These are phyloP conservation scores for Napeogenes inachia DNA, from an alignment of 2,888 invertebrate genomes.

Conservation along the genomic window DNA sequence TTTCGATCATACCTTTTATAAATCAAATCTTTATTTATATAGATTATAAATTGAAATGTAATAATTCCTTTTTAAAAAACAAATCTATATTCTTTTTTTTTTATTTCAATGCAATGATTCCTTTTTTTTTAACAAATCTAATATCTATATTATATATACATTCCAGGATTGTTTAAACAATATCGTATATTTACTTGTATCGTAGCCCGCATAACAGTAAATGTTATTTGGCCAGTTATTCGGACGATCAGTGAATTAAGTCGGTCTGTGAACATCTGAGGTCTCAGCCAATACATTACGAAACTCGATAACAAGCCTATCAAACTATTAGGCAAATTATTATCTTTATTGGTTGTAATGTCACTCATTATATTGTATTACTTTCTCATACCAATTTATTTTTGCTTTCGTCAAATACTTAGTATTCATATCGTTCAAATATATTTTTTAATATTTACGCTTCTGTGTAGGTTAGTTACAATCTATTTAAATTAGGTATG, in stretches of 20 bases:
- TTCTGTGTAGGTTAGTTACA: no score
- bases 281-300: slow-evolving; percentile 16
- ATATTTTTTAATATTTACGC: no score
- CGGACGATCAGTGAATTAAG: slow-evolving; percentile 19
- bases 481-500: no score
- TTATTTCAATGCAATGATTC: no score
- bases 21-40: no score
- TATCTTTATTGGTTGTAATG: slow-evolving; percentile 25
- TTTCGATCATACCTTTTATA: no score
- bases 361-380: slow-evolving; percentile 4
- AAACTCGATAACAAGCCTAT: slow-evolving; percentile 24
- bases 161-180: background rate
- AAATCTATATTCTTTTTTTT: no score
- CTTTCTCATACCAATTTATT: slow-evolving; percentile 1
- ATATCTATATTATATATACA: no score
- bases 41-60: no score
- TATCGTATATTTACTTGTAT: background rate
- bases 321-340: slow-evolving; percentile 27
- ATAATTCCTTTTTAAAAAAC: no score
- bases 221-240: slow-evolving; percentile 18
- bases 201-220: slow-evolving; percentile 21
- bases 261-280: slow-evolving; percentile 23
- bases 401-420: background rate
- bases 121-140: no score
- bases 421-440: no score